Conservation (phyloP, 1,140 invertebrate genomes). For the Bombus huntii region DNA sequence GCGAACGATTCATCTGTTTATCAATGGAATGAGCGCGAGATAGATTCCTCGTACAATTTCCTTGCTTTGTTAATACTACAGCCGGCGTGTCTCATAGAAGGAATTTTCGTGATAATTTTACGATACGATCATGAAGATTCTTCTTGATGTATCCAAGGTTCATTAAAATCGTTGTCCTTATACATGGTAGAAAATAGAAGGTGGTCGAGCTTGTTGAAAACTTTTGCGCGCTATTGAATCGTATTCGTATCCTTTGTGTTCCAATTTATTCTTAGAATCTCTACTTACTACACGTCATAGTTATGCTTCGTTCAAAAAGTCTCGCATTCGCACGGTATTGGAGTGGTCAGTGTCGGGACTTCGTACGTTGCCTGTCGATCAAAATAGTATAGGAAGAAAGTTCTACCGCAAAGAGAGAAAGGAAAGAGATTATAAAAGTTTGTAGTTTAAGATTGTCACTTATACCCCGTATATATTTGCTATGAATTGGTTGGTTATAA, state of each 20-base stretch:
- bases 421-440: not conserved
- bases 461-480: too few species aligned
- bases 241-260: not conserved
- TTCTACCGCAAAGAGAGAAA: not conserved
- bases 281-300: not conserved
- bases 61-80: not conserved
- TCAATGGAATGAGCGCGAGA: not conserved
- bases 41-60: not conserved
- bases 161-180: not conserved
- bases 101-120: not conserved
- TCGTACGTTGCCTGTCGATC: not conserved
- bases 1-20: constrained; percentile 42
- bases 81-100: not conserved
- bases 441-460: not conserved
- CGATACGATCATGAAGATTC: too few species aligned
- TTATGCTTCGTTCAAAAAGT: not conserved
- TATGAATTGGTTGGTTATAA: too few species aligned
- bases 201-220: not conserved
- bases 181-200: too few species aligned
- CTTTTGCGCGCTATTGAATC: not conserved
- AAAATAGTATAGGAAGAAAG: not conserved
- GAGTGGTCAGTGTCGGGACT: too few species aligned
- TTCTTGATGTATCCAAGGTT: too few species aligned
- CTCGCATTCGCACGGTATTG: not conserved
- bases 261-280: not conserved